A percentile compares a stretch with the other conserved stretches of the same genome.
Evolutionary conservation across 2,888 invertebrate species (phyloP).

Genomic region (Actias luna): DNA sequence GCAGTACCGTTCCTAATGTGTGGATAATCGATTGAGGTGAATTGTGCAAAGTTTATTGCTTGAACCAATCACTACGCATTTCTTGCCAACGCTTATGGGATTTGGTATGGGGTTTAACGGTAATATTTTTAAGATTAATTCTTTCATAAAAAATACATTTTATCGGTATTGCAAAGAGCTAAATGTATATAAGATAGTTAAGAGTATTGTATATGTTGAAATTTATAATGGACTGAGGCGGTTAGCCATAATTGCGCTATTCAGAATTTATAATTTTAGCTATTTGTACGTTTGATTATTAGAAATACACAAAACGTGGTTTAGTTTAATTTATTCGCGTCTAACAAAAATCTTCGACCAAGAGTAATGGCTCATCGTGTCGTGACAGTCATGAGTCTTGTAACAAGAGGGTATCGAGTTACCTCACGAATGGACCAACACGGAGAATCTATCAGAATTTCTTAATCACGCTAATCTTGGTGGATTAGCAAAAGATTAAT

Average conservation of each 20-base stretch:
- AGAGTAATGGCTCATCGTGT: conserved; percentile 6
- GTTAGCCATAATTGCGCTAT: no score
- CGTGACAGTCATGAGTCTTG: conserved; percentile 4
- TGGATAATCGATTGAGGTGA: conserved; percentile 56
- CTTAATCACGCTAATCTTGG: background rate
- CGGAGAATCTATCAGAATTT: conserved; percentile 6
- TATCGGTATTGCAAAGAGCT: background rate
- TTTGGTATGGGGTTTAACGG: conserved; percentile 3
- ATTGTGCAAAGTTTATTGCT: conserved; percentile 32
- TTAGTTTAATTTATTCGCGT: background rate
- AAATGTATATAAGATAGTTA: background rate
- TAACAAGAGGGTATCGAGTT: conserved; percentile 3
- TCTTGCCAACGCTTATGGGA: conserved; percentile 5
- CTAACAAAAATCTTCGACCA: background rate
- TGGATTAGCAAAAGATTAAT: background rate
- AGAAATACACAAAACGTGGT: background rate
- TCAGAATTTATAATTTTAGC: no score
- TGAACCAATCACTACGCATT: conserved; percentile 8
- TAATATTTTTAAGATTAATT: conserved; percentile 5
- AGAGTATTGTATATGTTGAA: no score
- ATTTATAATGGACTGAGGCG: no score
- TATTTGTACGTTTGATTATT: background rate
- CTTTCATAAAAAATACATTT: conserved; percentile 1
- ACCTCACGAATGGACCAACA: background rate
- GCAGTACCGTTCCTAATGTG: conserved; percentile 41